phyloP scores from a whole-genome alignment of 1,140 invertebrate species.

The Dendroctonus valens region DNA sequence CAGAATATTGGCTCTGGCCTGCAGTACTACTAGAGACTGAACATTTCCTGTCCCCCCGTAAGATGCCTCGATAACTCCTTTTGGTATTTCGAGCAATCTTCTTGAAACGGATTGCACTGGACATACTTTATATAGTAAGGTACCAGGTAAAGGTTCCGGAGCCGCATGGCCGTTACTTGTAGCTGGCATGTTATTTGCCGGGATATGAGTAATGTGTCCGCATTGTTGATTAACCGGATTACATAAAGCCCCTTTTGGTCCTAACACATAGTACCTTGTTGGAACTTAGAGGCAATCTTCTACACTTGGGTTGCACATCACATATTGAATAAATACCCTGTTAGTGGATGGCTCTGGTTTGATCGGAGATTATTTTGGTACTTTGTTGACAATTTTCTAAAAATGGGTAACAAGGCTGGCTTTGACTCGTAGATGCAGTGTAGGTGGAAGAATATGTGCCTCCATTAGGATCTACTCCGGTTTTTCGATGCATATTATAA shows the following conservation, averaged over 20 bases:
- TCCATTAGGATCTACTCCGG: too few relatives aligned
- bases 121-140: slow-evolving; percentile 26
- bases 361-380: neutral
- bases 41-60: slow-evolving; percentile 12
- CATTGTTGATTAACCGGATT: slow-evolving; percentile 23
- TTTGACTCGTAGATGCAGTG: neutral
- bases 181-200: neutral
- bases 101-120: slow-evolving; percentile 7
- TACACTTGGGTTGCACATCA: slow-evolving; percentile 26
- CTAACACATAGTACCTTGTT: slow-evolving; percentile 25
- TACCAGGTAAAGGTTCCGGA: neutral
- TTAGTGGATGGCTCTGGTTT: too few relatives aligned
- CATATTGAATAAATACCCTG: slow-evolving; percentile 24
- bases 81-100: slow-evolving; percentile 17
- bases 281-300: slow-evolving; percentile 27
- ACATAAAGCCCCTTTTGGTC: slow-evolving; percentile 20
- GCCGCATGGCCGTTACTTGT: neutral
- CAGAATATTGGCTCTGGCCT: neutral
- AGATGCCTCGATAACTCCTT: slow-evolving; percentile 14
- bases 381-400: slow-evolving; percentile 10
- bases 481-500: slow-evolving; percentile 7
- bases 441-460: neutral
- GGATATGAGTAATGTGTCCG: slow-evolving; percentile 8
- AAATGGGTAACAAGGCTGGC: slow-evolving; percentile 10
- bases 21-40: neutral